These are phyloP conservation scores for Cacatua alba DNA, from an alignment of 2,113 vertebrate genomes.

Conservation along the genomic window DNA sequence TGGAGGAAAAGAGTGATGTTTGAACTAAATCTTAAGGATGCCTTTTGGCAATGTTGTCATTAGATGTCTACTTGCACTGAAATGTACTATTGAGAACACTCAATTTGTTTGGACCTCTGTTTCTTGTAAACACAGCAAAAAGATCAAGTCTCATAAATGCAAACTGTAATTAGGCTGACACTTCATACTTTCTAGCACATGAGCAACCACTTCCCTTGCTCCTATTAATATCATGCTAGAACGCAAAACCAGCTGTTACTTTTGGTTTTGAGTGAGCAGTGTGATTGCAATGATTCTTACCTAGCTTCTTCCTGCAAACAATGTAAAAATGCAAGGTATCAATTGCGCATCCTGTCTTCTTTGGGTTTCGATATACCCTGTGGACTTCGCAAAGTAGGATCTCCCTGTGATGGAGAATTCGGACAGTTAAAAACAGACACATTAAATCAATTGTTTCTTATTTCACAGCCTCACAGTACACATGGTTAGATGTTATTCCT, in stretches of 20 bases:
- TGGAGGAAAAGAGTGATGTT: not conserved
- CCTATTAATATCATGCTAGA: slow-evolving; percentile 65
- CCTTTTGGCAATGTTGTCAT: not conserved
- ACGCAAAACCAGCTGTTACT: not conserved
- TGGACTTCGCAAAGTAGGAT: slow-evolving; percentile 69
- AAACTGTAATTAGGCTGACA: not conserved
- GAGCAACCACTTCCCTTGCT: not conserved
- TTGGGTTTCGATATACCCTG: slow-evolving; percentile 67
- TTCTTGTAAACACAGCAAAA: not conserved
- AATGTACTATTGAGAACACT: not conserved
- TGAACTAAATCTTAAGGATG: not conserved
- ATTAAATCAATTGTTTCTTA: not conserved
- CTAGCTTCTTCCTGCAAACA: not conserved
- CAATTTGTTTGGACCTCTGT: not conserved
- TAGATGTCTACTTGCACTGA: not conserved
- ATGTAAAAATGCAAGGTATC: not conserved
- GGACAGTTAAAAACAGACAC: not conserved
- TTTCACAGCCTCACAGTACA: not conserved
- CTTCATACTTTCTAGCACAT: not conserved
- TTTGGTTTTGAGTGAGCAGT: not conserved
- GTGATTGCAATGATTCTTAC: not conserved
- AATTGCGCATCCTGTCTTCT: slow-evolving; percentile 69
- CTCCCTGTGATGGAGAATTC: slow-evolving; percentile 48
- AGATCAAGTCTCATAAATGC: not conserved
- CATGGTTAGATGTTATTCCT: not conserved